These are phyloP conservation scores for Alitta virens DNA, from an alignment of 2,888 invertebrate genomes.

Conservation along the genomic window DNA sequence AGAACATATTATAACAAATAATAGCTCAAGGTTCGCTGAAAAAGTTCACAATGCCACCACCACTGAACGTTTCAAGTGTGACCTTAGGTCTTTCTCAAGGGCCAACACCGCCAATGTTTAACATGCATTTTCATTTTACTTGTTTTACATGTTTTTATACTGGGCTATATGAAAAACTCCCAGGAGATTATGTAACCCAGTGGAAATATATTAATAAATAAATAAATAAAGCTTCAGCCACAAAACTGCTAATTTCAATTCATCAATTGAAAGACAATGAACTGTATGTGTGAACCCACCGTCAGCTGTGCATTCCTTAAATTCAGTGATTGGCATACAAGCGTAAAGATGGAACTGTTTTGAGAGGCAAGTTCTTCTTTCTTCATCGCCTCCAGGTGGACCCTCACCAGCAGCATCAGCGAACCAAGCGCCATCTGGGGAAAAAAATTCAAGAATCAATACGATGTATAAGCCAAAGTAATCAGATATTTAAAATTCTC, in stretches of 20 bases:
- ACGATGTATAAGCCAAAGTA: background rate
- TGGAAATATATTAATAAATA: background rate
- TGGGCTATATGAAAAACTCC: too few species aligned
- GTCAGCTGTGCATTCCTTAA: background rate
- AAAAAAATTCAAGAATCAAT: background rate
- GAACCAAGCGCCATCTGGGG: constrained; percentile 21
- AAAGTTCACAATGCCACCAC: background rate
- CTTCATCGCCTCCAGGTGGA: constrained; percentile 68
- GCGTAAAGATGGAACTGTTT: constrained; percentile 69
- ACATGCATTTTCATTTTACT: too few species aligned
- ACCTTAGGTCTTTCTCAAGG: too few species aligned
- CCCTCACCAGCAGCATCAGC: constrained; percentile 74
- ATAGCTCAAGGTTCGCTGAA: background rate
- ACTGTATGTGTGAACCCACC: too few species aligned
- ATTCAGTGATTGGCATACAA: constrained; percentile 67
- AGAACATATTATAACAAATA: too few species aligned
- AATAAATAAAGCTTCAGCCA: background rate
- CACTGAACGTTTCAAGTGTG: too few species aligned
- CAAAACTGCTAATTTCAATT: background rate
- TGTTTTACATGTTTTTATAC: too few species aligned
- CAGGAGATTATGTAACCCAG: too few species aligned
- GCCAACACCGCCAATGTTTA: too few species aligned
- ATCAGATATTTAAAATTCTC: too few species aligned
- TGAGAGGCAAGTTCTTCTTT: constrained; percentile 67
- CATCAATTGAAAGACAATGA: background rate